Evolutionary conservation across 2,888 invertebrate species (phyloP).

Genomic region (Diadegma fenestrale): DNA sequence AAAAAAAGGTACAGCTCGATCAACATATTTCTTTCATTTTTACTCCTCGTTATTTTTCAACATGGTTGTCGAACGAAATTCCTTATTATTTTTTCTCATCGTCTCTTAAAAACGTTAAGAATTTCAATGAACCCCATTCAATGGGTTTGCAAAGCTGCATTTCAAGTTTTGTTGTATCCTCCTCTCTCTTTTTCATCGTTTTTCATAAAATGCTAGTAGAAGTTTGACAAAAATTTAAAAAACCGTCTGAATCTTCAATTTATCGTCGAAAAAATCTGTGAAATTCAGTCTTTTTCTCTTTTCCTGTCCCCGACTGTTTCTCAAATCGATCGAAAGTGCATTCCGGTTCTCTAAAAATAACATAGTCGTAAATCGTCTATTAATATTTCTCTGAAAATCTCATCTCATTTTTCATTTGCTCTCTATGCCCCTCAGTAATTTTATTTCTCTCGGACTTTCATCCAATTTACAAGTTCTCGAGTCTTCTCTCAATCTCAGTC

Average conservation of each 20-base stretch:
- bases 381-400: conserved; percentile 36
- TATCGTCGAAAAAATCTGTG: not conserved
- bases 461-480: conserved; percentile 27
- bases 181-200: not conserved
- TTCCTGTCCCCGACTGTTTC: too few relatives aligned
- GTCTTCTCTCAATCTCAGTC: not conserved
- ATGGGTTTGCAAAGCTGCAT: not conserved
- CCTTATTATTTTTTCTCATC: not conserved
- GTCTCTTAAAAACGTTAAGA: not conserved
- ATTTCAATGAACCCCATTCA: not conserved
- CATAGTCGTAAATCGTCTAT: conserved; percentile 4
- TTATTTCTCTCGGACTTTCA: conserved; percentile 6
- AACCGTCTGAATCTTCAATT: conserved; percentile 23
- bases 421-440: conserved; percentile 7
- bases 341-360: conserved; percentile 25
- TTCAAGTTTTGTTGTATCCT: not conserved
- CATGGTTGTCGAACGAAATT: conserved; percentile 48
- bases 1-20: conserved; percentile 48
- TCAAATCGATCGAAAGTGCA: conserved; percentile 25
- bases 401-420: conserved; percentile 3
- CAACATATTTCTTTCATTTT: conserved; percentile 34
- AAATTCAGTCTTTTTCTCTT: conserved; percentile 26
- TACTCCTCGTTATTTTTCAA: not conserved
- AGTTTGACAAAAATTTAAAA: not conserved
- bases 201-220: conserved; percentile 14